Conservation (phyloP, 2,113 vertebrate genomes). For the Fregata magnificens region DNA sequence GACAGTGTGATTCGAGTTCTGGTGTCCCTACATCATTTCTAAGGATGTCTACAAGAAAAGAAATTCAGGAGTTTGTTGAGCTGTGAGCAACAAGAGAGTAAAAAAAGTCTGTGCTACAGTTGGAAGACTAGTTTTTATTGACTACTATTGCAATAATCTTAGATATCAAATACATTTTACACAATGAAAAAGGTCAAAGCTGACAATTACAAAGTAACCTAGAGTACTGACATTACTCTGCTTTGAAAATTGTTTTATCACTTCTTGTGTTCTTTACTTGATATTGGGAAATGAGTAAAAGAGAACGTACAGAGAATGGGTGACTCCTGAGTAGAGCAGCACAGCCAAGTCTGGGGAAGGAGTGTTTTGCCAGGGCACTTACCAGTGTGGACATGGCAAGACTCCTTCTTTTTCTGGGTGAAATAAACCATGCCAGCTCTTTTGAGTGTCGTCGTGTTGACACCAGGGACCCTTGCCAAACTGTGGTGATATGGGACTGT, state of each 20-base stretch:
- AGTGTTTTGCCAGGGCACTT: background rate
- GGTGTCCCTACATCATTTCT: background rate
- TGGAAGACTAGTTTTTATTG: background rate
- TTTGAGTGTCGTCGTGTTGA: rapidly evolving
- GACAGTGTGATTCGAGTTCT: background rate
- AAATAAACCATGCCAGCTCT: background rate
- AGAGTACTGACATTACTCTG: background rate
- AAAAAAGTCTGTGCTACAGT: background rate
- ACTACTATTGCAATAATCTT: background rate
- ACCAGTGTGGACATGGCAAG: background rate
- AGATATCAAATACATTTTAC: background rate
- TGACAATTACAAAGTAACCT: background rate
- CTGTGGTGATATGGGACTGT: background rate
- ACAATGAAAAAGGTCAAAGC: background rate
- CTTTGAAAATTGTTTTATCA: background rate
- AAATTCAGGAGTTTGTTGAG: background rate
- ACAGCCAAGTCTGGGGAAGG: background rate
- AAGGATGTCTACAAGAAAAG: background rate
- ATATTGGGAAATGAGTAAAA: background rate
- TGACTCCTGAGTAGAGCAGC: background rate
- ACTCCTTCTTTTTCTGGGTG: background rate
- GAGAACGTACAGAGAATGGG: background rate
- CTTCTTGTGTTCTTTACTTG: background rate
- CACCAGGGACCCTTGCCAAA: background rate
- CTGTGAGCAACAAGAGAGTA: background rate